These are phyloP conservation scores for Macquaria ambigua DNA, from an alignment of 2,113 vertebrate genomes.

Conservation along the genomic window DNA sequence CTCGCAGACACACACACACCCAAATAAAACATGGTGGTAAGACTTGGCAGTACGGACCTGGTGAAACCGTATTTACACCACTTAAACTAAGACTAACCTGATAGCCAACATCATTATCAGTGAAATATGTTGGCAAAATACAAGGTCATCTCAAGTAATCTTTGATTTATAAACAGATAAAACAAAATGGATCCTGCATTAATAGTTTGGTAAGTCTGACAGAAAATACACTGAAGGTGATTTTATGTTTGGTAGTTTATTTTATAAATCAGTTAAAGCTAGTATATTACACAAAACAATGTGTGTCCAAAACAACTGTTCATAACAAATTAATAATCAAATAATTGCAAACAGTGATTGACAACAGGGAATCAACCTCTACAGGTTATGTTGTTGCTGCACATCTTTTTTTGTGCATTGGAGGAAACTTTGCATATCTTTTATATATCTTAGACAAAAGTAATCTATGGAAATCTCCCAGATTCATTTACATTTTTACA, in stretches of 20 bases:
- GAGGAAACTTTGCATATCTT: too few species aligned
- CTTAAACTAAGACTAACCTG: background rate
- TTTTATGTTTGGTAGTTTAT: background rate
- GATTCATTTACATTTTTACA: background rate
- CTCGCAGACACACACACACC: background rate
- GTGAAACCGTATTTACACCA: too few species aligned
- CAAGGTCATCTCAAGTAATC: background rate
- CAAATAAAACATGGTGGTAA: background rate
- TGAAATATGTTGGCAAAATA: background rate
- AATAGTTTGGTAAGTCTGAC: background rate
- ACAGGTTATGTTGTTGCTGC: background rate
- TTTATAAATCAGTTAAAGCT: constrained; percentile 3
- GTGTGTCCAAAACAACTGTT: background rate
- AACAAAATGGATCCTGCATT: background rate
- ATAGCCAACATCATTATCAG: background rate
- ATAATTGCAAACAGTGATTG: background rate
- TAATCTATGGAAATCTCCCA: background rate
- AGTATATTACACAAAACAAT: background rate
- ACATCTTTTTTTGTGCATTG: too few species aligned
- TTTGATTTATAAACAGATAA: background rate
- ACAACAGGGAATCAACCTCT: background rate
- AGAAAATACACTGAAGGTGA: background rate
- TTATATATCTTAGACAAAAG: background rate
- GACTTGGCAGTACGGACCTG: background rate
- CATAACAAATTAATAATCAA: background rate